Evolutionary conservation across 2,113 vertebrate species (phyloP), one percentile per base, ranked within the genome.

Genomic region (Solea senegalensis): DNA sequence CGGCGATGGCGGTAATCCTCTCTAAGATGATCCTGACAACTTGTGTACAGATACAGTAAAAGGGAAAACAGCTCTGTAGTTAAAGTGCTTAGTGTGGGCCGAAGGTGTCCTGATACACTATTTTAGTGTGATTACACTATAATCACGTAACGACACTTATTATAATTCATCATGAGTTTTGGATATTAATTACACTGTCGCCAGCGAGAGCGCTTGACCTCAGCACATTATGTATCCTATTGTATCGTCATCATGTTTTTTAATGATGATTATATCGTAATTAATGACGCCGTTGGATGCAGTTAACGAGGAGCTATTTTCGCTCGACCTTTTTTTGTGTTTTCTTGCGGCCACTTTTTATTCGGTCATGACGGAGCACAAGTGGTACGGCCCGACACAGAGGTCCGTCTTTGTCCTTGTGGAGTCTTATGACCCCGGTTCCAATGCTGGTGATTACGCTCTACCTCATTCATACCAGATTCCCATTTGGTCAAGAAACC

Each of bases 1-100:
- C 44, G 63, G 56, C 64, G 77, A 62, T 57, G 81, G 44, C 63
- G 72, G 54, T 68, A 76, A 73, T 82, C 76, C 65, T 27, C 34
- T 76, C 59, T 43, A 62, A 67, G 52, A 69, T 62, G 62, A 78
- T 44, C 50, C 46, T 16, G 7, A 11, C 34, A 56, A 50, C 41
- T 4, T 52, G 40, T 65, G 44, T 26, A 5, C 60, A 15, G 64
- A 53, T n/a, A 39, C 41, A 54, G 43, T 12, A 16, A 51, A 72
- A 21, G 26, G 53, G 40, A 9, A 67, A 34, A 9, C 41, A 12
- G 51, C 60, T 65, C 65, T 21, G 5, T 13, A 49, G 21, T 43
- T 27, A 1, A 63, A 50, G 62, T 16, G 62, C 61, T 26, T n/a
- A 44, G 15, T 49, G 45, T 57, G 21, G 65, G 40, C 72, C 41